Base-by-base conservation (phyloP, 2,113 vertebrate genomes). In the pig (Sus scrofa) region DNA sequence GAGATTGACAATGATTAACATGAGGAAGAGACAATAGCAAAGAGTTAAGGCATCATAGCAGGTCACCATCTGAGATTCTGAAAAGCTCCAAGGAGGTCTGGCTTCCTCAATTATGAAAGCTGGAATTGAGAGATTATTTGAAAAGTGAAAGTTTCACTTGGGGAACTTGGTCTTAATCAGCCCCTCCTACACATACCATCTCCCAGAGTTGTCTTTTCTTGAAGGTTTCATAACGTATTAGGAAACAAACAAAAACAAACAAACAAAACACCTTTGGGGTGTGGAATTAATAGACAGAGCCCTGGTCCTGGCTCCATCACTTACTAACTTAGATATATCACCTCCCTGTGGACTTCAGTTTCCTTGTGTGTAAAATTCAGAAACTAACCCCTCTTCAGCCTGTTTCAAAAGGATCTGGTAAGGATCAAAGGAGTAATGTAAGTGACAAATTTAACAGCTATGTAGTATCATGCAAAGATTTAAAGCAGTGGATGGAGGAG, bases 361-460 rank as follows among this genome's bases (percentile, higher is more conserved):
- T 68, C 24, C 7, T 83, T 70, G 12, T 32, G 62, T 94, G 32
- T 84, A 74, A 95, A 74, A 95, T 70, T 93, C 65, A 91, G 68
- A 86, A 89, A 92, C 60, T 60, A 93, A 87, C 77, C n/a, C 56
- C 20, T 20, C 8, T 39, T 84, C 15, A 82, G 56, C 9, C 34
- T 34, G 15, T 81, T 86, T 95, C 50, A 74, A 32, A 91, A 95
- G 73, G 68, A 73, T 90, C 74, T 91, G 39, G 73, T 86, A 37
- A 94, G 44, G 79, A 86, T 89, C 74, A 71, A 91, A 73, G 9
- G 24, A 91, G 73, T 91, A 73, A 86, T 22, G 27, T 62, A 65
- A 67, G 37, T 54, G 73, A 89, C 34, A 87, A 67, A 44, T 92
- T 94, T 32, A 60, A 78, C 58, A 67, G 73, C 60, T 65, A 6